These are phyloP conservation scores for Sialia sialis DNA, from an alignment of 2,113 vertebrate species.

Conservation along the genomic window DNA sequence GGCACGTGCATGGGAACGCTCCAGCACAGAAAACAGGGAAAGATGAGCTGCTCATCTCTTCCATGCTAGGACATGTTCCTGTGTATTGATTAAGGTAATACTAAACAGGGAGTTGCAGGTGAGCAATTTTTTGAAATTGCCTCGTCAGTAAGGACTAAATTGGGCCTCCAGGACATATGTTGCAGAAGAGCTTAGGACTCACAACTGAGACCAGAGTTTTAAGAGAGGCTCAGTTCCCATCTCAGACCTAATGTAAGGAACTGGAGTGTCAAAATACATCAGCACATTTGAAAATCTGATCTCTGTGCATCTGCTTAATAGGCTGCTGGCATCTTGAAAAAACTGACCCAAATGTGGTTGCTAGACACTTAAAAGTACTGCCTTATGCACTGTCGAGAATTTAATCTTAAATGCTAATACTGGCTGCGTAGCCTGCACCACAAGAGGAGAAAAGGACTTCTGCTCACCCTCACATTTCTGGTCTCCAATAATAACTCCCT, in stretches of 20 bases:
- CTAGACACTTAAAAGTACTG: not conserved
- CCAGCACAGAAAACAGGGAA: not conserved
- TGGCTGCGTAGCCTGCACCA: not conserved
- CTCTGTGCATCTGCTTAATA: not conserved
- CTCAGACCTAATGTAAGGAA: not conserved
- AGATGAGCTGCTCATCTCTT: not conserved
- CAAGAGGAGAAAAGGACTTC: not conserved
- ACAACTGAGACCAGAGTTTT: not conserved
- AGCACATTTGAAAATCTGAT: not conserved
- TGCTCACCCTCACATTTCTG: not conserved
- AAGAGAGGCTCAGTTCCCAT: not conserved
- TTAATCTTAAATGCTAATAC: not conserved
- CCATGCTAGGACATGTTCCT: not conserved
- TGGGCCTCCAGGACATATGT: not conserved
- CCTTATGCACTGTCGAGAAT: not conserved
- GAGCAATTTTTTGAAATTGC: conserved; percentile 40
- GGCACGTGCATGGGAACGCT: fast-evolving
- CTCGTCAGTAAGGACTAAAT: conserved; percentile 10
- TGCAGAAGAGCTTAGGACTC: not conserved
- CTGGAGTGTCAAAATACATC: not conserved
- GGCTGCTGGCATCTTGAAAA: conserved; percentile 6
- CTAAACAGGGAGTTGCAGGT: conserved; percentile 6
- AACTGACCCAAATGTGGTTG: not conserved
- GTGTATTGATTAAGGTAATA: not conserved
- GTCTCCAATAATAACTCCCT: not conserved